Conservation (phyloP, 1,140 invertebrate species). For the Pollicipes pollicipes region DNA sequence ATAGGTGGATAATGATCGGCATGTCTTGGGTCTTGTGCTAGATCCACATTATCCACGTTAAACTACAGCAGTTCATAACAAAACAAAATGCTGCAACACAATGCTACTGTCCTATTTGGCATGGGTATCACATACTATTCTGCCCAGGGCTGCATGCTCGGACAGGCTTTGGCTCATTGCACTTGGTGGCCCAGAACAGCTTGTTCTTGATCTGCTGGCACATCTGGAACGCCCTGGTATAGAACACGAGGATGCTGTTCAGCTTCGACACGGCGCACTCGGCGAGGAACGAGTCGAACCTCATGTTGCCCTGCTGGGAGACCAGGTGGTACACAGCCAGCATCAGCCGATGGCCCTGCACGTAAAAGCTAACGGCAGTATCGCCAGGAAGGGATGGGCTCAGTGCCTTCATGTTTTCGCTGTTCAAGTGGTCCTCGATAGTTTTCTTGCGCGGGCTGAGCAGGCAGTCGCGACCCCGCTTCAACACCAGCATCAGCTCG, state of each 20-base stretch:
- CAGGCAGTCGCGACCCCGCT: constrained; percentile 1
- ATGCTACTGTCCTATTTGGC: too few species aligned
- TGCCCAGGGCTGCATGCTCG: too few species aligned
- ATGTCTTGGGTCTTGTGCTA: too few species aligned
- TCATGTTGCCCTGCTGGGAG: constrained; percentile 64
- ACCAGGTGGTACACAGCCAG: constrained; percentile 84
- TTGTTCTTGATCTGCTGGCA: constrained; percentile 4
- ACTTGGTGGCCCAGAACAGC: neutral
- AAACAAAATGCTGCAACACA: too few species aligned
- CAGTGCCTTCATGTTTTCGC: constrained; percentile 48
- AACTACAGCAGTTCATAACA: too few species aligned
- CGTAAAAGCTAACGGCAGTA: constrained; percentile 86
- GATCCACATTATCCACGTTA: too few species aligned
- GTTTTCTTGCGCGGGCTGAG: neutral
- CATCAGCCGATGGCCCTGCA: constrained; percentile 87
- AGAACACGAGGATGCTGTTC: constrained; percentile 79
- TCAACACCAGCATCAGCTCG: neutral
- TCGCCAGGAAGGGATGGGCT: constrained; percentile 80
- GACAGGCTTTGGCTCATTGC: too few species aligned
- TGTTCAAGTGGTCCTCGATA: neutral
- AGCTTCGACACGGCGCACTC: constrained; percentile 88
- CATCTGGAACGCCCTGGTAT: constrained; percentile 34
- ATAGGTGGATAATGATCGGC: too few species aligned
- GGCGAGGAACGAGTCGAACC: constrained; percentile 75
- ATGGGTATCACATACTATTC: too few species aligned